A percentile compares a stretch with the other conserved stretches of the same genome.
Conservation (phyloP, 2,797 vertebrate genomes). For the Benthosema pterotum region DNA sequence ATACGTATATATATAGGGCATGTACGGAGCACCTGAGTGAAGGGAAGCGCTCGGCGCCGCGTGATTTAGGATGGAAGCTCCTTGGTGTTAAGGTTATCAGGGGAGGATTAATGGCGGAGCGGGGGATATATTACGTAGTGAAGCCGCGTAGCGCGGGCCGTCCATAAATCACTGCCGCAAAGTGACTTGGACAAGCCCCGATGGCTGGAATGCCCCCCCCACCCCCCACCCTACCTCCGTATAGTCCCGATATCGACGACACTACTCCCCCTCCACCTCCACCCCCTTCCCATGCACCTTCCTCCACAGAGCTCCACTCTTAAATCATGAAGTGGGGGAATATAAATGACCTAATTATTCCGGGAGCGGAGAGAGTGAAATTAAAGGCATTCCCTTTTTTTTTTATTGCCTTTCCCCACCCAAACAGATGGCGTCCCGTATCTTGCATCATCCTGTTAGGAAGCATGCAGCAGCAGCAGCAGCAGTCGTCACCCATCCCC, state of each 20-base stretch:
- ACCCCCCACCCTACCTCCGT: no score
- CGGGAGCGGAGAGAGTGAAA: slow-evolving; percentile 67
- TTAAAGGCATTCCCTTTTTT: slow-evolving; percentile 64
- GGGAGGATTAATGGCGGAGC: slow-evolving; percentile 72
- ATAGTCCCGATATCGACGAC: slow-evolving; percentile 75
- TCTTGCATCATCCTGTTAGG: slow-evolving; percentile 42
- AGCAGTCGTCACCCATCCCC: no score
- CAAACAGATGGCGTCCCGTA: slow-evolving; percentile 59
- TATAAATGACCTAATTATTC: slow-evolving; percentile 82
- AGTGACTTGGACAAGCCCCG: slow-evolving; percentile 78
- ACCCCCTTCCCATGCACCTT: background rate
- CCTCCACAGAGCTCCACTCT: slow-evolving; percentile 53
- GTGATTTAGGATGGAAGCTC: slow-evolving; percentile 74
- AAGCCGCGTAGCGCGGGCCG: slow-evolving; percentile 72
- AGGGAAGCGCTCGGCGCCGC: slow-evolving; percentile 26
- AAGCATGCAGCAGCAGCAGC: slow-evolving; percentile 29
- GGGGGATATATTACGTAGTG: slow-evolving; percentile 72
- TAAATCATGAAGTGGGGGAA: slow-evolving; percentile 77
- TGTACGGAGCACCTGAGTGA: slow-evolving; percentile 43
- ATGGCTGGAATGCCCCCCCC: slow-evolving; percentile 74
- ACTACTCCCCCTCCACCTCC: no score
- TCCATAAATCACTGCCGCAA: slow-evolving; percentile 79
- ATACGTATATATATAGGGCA: slow-evolving; percentile 33
- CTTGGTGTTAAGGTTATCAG: slow-evolving; percentile 78
- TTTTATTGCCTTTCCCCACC: slow-evolving; percentile 57